phyloP scores from a whole-genome alignment of 1,140 invertebrate species.

The Cotesia chilonis region DNA sequence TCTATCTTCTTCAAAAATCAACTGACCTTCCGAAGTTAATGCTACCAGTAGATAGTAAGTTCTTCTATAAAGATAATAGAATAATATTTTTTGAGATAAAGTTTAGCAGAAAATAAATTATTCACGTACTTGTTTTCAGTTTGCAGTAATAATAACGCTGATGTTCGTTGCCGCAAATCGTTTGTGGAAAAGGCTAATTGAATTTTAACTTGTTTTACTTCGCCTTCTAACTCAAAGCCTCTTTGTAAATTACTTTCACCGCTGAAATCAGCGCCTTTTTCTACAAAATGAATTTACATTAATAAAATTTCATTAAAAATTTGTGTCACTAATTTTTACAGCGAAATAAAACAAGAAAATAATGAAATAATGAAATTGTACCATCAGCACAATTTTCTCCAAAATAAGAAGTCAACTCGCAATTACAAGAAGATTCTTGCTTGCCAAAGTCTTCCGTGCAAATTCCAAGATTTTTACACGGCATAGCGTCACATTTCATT shows the following conservation, averaged over 20 bases:
- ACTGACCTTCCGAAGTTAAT: conserved; percentile 80
- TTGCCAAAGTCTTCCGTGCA: conserved; percentile 91
- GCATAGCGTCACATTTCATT: conserved; percentile 87
- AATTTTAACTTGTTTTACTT: conserved; percentile 78
- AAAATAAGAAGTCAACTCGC: conserved; percentile 87
- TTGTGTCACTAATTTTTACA: not conserved
- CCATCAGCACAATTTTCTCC: conserved; percentile 76
- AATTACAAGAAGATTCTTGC: conserved; percentile 85
- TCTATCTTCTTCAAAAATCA: conserved; percentile 85
- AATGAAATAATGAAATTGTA: conserved; percentile 50
- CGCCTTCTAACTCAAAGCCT: conserved; percentile 76
- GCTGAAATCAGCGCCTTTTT: conserved; percentile 88
- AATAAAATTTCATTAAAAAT: not conserved
- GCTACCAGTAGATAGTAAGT: conserved; percentile 85
- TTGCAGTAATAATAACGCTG: conserved; percentile 79
- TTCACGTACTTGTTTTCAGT: conserved; percentile 79
- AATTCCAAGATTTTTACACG: conserved; percentile 86
- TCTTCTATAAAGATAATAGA: conserved; percentile 63
- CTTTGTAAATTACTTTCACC: conserved; percentile 83
- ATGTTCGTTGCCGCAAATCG: conserved; percentile 77
- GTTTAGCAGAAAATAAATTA: not conserved
- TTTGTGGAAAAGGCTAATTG: conserved; percentile 85
- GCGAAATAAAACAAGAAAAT: not conserved
- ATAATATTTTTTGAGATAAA: conserved; percentile 4
- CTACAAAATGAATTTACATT: conserved; percentile 68